Base-by-base conservation (phyloP, 2,888 invertebrate genomes). In the Ethmia dodecea region DNA sequence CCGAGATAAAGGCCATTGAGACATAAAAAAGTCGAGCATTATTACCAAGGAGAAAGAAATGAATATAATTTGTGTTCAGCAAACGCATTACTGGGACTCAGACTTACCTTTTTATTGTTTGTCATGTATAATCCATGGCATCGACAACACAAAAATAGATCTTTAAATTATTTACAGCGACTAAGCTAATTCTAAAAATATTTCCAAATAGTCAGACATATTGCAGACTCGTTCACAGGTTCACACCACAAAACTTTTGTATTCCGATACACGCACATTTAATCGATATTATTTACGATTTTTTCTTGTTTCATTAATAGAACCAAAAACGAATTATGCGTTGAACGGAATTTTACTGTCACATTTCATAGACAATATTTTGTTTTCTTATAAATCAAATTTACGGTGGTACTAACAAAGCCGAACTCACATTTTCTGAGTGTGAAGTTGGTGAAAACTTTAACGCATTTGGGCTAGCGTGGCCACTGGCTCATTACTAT, bases 121-220 rank as follows among this genome's bases (percentile, higher is more conserved):
- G 63, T 80, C 67, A 80, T 69, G 63, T 78, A 61, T 67, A 63
- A 56, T 80, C 76, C 81, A 83, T 81, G 60, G 58, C 71, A 71
- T 66, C 52, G 42, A 66, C 60, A 60, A 60, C 53, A 60, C 42
- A 61, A 54, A 59, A 62, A 62, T 60, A 55, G 47, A 61, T 50
- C 47, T 52, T 62, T 42, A 27, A 57, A 65, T 60, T 67, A 68
- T 64, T 61, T 68, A 72, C 55, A 35, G 37, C 31, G 55, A 68
- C 61, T 68, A 77, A 52, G 62, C 62, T 74, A 72, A 75, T 68
- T 80, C 83, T 86, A 84, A 84, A 84, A 81, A 84, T 86, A 86
- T 84, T 83, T 78, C 78, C 68, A 84, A 83, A 80, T 80, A 74
- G 84, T 86, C 86, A 76, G 86, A 86, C 86, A 86, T 86, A 83